Conservation (phyloP, 2,888 invertebrate genomes). For the Clistopyga incitator region DNA sequence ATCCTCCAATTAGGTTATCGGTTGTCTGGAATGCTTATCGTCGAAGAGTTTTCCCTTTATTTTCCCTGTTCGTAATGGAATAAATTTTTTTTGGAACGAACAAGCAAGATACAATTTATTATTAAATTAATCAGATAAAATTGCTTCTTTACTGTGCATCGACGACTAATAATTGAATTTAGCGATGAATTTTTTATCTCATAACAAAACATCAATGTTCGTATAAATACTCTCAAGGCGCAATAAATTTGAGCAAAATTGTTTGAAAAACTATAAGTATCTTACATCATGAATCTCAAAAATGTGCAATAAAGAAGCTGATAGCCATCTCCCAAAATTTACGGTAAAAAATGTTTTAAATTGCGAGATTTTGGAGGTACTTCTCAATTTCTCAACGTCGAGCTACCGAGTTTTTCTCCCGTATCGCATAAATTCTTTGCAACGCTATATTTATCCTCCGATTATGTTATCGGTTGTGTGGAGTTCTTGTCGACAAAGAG, state of each 20-base stretch:
- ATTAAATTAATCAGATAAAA: no score
- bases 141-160: background rate
- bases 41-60: no score
- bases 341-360: background rate
- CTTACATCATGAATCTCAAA: slow-evolving; percentile 6
- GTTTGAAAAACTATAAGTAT: background rate
- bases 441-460: slow-evolving; percentile 17
- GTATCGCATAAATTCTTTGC: slow-evolving; percentile 23
- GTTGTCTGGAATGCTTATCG: no score
- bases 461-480: slow-evolving; percentile 34
- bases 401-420: slow-evolving; percentile 36
- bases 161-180: background rate
- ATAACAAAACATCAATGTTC: background rate
- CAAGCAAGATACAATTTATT: no score
- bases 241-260: slow-evolving; percentile 1
- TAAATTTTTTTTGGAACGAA: no score
- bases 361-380: slow-evolving; percentile 9
- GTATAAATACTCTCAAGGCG: background rate
- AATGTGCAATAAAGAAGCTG: slow-evolving; percentile 63
- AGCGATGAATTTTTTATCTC: background rate
- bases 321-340: slow-evolving; percentile 66
- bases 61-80: no score
- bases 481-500: slow-evolving; percentile 24
- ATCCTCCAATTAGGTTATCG: no score
- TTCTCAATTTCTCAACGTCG: slow-evolving; percentile 4